Base-by-base conservation (phyloP, 2,113 vertebrate genomes). In the Anthoscopus minutus region DNA sequence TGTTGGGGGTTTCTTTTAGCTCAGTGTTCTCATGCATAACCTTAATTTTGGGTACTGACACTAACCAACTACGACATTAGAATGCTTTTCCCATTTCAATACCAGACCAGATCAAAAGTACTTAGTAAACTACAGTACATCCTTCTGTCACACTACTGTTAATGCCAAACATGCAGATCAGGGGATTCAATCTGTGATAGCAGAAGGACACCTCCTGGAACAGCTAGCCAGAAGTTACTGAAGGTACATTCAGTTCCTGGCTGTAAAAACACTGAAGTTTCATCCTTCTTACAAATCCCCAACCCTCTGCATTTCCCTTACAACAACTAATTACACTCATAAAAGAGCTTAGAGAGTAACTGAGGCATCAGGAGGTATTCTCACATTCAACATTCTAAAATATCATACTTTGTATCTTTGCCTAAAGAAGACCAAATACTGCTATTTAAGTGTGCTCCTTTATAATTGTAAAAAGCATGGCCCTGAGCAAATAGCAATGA, bases 171-270 rank as follows among this genome's bases (percentile, higher is more conserved):
- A 94, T 37, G 65, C 24, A 53, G 47, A 83, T 64, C 56, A 86
- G 78, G 73, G 80, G 86, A 71, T 69, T 69, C 51, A 66, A 33
- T 76, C 77, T 93, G 65, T 82, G 78, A 17, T 0, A 86, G n/a
- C 6, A 58, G 51, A n/a, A 95, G 48, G 50, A 88, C 82, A 93
- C 35, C 51, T 92, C 72, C 92, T 86, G 80, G 70, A 94, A 94
- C 8, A 96, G 77, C 88, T 70, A 76, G 42, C 37, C 74, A 81
- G 50, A 91, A 95, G 60, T 64, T 86, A n/a, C 1, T 88, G 88
- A 92, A 91, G 38, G 78, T 35, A 84, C 69, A 84, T 51, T 20
- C 73, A 93, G 65, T 79, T 87, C 33, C 37, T 42, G 10, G 20
- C 28, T 79, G 12, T 61, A 88, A 74, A 93, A 92, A 48, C 19